Evolutionary conservation across 2,797 vertebrate species (phyloP).

Genomic region (Enteromius viviparus): DNA sequence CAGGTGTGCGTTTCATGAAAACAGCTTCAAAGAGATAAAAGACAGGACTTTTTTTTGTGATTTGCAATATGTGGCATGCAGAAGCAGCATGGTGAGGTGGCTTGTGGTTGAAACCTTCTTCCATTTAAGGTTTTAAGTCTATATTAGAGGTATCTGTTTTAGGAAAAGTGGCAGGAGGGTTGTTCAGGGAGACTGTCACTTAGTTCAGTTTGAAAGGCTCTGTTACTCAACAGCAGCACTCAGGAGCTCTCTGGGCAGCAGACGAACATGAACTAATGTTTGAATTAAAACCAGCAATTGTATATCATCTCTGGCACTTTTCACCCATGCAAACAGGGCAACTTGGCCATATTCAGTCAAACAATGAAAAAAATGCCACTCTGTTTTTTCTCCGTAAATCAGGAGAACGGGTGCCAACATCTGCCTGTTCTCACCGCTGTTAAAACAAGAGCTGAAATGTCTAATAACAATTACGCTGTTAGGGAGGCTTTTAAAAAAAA

Average conservation of each 20-base stretch:
- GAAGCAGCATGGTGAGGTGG: constrained; percentile 53
- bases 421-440: constrained; percentile 97
- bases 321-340: constrained; percentile 83
- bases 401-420: constrained; percentile 86
- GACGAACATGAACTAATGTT: constrained; percentile 75
- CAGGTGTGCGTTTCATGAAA: constrained; percentile 37
- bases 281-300: constrained; percentile 82
- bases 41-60: constrained; percentile 21
- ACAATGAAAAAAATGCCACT: constrained; percentile 89
- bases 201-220: constrained; percentile 73
- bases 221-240: constrained; percentile 70
- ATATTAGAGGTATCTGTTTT: constrained; percentile 66
- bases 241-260: constrained; percentile 68
- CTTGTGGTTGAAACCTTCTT: constrained; percentile 67
- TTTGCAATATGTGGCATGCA: constrained; percentile 54
- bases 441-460: constrained; percentile 86
- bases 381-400: constrained; percentile 77
- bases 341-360: constrained; percentile 99
- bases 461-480: constrained; percentile 83
- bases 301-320: constrained; percentile 81
- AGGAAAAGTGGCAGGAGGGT: constrained; percentile 61
- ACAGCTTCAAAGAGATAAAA: constrained; percentile 38
- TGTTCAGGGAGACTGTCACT: constrained; percentile 63
- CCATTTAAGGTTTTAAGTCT: constrained; percentile 70
- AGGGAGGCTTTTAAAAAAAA: constrained; percentile 73